Percentiles rank a stretch among this genome's conserved stretches.
Conservation (phyloP, 2,797 vertebrate genomes). For the Pyrocephalus nanus region DNA sequence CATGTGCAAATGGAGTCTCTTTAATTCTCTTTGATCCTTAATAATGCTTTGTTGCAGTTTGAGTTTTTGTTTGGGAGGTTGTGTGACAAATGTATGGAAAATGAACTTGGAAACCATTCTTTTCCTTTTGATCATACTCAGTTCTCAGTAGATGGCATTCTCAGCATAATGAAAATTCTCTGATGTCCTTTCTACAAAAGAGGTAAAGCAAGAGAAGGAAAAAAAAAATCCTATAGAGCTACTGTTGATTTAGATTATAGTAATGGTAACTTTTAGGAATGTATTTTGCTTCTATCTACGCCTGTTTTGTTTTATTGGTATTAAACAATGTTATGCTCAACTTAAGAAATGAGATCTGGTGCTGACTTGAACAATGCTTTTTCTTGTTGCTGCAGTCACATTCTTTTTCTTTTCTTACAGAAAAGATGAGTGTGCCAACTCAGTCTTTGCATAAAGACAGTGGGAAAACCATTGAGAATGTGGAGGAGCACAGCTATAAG, state of each 20-base stretch:
- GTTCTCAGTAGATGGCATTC: not conserved
- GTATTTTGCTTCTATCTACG: not conserved
- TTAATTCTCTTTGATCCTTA: not conserved
- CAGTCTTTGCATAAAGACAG: slow-evolving; percentile 79
- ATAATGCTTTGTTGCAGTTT: not conserved
- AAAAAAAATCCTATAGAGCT: not conserved
- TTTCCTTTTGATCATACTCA: not conserved
- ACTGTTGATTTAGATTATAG: not conserved
- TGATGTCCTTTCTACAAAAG: not conserved
- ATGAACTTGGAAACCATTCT: not conserved
- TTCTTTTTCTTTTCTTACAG: slow-evolving; percentile 62
- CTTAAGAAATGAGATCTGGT: not conserved
- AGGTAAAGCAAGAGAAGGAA: not conserved
- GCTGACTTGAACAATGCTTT: not conserved
- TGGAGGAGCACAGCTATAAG: slow-evolving; percentile 89
- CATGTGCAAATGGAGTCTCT: rapidly evolving
- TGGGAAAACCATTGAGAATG: slow-evolving; percentile 77
- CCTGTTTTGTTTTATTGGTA: not conserved
- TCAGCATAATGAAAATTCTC: not conserved
- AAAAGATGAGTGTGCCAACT: slow-evolving; percentile 78
- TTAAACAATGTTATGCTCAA: not conserved
- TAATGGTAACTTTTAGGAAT: not conserved
- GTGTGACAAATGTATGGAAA: not conserved
- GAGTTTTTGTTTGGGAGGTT: not conserved
- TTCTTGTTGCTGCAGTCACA: not conserved